Base-by-base conservation (phyloP, 2,888 invertebrate species). In the Drosophila tripunctata region DNA sequence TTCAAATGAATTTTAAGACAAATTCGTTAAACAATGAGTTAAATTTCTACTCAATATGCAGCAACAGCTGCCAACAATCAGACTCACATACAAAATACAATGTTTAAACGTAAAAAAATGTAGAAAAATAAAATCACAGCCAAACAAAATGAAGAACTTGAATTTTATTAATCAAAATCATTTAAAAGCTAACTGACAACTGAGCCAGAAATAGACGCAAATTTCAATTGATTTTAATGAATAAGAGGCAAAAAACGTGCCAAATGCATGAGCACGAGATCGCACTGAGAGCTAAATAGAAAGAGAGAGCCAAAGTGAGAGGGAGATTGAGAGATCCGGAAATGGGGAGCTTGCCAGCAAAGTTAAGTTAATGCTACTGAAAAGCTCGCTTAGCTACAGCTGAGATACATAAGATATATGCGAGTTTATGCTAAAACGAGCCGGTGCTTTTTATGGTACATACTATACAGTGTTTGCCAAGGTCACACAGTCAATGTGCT, bases 191-290 rank as follows among this genome's bases (percentile, higher is more conserved):
- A 71, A 67, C 40, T 48, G 73, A 68, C 61, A 75, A 75, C 40
- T 40, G 50, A 52, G 61, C 66, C 67, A 71, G 44, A 75, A 81
- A 87, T 77, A 86, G 82, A 52, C 47, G 45, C 47, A 63, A 64
- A 67, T 67, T 76, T 85, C 67, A 87, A 85, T 87, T 83, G 69
- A 78, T 74, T 85, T 78, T 85, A 83, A 82, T 70, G 65, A 83
- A 85, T 83, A 81, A 81, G 45, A 35, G 27, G 15, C 35, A 43
- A 44, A 67, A 81, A 83, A 83, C 70, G 87, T 83, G 74, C 56
- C 27, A 30, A 47, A 35, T 24, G 36, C 40, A 43, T 36, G 41
- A 63, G 75, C 78, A 76, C 87, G 80, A 61, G 87, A 83, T 80
- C 64, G 33, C 14, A 48, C 19, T 35, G 52, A 36, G 51, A 38